Percentiles rank a stretch among this genome's conserved stretches.
phyloP scores from a whole-genome alignment of 2,113 vertebrate genomes.

The Parus major region DNA sequence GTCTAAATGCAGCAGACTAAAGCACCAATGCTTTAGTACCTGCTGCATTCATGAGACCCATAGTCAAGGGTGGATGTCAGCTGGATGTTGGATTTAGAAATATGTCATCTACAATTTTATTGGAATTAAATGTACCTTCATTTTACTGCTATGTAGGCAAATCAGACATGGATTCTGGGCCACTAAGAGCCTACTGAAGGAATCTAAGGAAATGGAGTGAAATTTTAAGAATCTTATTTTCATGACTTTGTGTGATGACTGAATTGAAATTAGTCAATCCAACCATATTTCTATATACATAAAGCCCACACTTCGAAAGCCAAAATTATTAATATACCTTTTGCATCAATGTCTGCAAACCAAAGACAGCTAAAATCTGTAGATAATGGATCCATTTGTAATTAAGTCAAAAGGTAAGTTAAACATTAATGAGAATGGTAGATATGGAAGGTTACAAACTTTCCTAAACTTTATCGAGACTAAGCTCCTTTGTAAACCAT shows the following conservation, averaged over 20 bases:
- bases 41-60: background rate
- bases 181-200: background rate
- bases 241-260: background rate
- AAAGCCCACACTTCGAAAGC: background rate
- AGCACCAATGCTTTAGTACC: background rate
- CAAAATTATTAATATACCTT: background rate
- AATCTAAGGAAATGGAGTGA: background rate
- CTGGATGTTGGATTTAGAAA: background rate
- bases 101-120: accelerated
- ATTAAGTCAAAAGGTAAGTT: background rate
- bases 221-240: background rate
- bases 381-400: background rate
- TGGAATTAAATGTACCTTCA: background rate
- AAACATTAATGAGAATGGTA: background rate
- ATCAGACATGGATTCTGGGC: background rate
- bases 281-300: background rate
- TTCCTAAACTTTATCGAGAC: background rate
- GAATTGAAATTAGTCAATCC: background rate
- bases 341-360: background rate
- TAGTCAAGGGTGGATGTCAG: background rate
- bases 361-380: background rate
- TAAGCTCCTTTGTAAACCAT: background rate
- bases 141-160: background rate
- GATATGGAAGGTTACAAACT: background rate
- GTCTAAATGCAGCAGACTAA: no score